phyloP scores from a whole-genome alignment of 2,797 vertebrate species.

The Xerus rutilus region DNA sequence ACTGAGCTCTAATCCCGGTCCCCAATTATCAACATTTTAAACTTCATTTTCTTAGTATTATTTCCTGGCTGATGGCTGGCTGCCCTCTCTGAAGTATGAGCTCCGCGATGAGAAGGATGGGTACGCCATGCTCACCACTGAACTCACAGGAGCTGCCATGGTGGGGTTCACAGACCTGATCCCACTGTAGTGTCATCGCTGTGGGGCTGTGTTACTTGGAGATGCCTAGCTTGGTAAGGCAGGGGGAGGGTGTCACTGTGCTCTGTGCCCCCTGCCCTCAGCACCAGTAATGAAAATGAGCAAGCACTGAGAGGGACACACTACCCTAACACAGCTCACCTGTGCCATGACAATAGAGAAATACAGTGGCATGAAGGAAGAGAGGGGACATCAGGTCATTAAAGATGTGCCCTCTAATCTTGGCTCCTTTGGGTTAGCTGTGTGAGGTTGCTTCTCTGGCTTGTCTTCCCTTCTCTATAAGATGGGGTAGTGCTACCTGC shows the following conservation, averaged over 20 bases:
- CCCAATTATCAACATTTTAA: not conserved
- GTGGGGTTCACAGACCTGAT: not conserved
- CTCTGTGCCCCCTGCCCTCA: not conserved
- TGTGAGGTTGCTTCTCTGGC: not conserved
- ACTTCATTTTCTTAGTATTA: not conserved
- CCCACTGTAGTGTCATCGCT: not conserved
- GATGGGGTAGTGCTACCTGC: not conserved
- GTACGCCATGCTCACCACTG: not conserved
- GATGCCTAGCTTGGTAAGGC: not conserved
- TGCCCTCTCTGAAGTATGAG: not conserved
- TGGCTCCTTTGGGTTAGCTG: not conserved
- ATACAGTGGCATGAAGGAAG: not conserved
- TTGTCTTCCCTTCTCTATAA: not conserved
- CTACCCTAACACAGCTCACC: not conserved
- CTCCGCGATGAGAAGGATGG: not conserved
- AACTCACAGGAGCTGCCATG: not conserved
- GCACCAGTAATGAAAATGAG: not conserved
- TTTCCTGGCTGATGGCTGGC: not conserved
- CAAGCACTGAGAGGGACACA: fast-evolving
- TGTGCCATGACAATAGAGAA: not conserved
- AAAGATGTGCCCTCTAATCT: not conserved
- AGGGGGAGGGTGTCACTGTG: not conserved
- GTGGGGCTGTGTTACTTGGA: not conserved
- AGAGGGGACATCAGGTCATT: not conserved
- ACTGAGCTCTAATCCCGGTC: too few species aligned